A percentile compares a stretch with the other conserved stretches of the same genome.
These are phyloP conservation scores for Artibeus jamaicensis DNA, from an alignment of 2,797 vertebrate genomes.

Conservation along the genomic window DNA sequence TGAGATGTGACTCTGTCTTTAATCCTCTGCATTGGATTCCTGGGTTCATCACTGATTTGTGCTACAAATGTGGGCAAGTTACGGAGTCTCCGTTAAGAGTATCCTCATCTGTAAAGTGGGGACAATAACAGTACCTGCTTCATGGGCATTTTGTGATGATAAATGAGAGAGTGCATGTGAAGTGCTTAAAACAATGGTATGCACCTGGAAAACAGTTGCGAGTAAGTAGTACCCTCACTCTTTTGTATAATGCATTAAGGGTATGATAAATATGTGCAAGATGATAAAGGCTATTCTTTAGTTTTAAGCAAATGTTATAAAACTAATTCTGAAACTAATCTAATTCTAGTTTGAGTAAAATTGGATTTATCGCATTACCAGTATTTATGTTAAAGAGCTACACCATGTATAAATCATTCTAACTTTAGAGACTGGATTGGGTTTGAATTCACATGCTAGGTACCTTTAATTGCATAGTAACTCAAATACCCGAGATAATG, in stretches of 20 bases:
- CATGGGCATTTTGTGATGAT: not conserved
- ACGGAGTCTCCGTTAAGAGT: not conserved
- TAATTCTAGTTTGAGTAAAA: not conserved
- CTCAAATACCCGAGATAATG: conserved; percentile 14
- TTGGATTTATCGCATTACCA: not conserved
- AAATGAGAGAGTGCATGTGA: not conserved
- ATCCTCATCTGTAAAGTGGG: not conserved
- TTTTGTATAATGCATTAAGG: not conserved
- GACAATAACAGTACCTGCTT: not conserved
- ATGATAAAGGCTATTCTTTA: not conserved
- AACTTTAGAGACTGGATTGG: not conserved
- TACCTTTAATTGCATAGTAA: not conserved
- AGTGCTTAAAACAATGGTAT: not conserved
- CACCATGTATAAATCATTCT: not conserved
- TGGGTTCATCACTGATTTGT: not conserved
- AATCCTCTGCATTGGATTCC: not conserved
- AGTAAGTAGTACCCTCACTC: not conserved
- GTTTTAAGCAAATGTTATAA: not conserved
- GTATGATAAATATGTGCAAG: not conserved
- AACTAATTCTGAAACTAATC: not conserved
- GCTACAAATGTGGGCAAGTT: not conserved
- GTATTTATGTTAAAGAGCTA: not conserved
- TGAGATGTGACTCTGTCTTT: not conserved
- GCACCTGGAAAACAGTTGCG: not conserved
- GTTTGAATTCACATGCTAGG: not conserved